phyloP scores from a whole-genome alignment of 2,113 vertebrate genomes.

The Oryzias celebensis region DNA sequence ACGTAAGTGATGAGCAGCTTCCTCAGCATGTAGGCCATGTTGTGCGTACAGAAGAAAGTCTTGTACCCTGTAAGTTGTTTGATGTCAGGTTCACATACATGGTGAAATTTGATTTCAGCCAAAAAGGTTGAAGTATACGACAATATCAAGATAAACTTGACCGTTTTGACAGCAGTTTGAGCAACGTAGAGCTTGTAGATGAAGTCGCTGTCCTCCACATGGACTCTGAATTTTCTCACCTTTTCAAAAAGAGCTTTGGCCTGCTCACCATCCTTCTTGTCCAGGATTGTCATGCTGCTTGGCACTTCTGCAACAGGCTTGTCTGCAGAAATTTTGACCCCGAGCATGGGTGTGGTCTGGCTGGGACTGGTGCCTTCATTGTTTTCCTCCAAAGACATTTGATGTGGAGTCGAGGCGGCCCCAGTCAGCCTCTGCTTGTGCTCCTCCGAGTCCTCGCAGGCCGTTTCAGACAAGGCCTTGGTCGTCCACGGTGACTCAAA shows the following conservation, averaged over 20 bases:
- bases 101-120: conserved; percentile 86
- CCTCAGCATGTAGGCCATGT: conserved; percentile 96
- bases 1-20: conserved; percentile 95
- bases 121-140: conserved; percentile 92
- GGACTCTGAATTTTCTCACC: conserved; percentile 90
- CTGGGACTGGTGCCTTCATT: conserved; percentile 84
- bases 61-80: conserved; percentile 89
- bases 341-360: conserved; percentile 88
- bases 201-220: conserved; percentile 94
- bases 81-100: conserved; percentile 83
- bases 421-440: conserved; percentile 92
- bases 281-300: conserved; percentile 92
- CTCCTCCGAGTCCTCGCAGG: conserved; percentile 94
- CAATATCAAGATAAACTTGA: conserved; percentile 94
- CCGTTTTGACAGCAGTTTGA: conserved; percentile 92
- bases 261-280: conserved; percentile 84
- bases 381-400: conserved; percentile 85
- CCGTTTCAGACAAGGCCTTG: conserved; percentile 94
- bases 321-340: conserved; percentile 89
- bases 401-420: conserved; percentile 82
- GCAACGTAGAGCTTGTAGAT: conserved; percentile 97
- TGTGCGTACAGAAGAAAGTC: conserved; percentile 90
- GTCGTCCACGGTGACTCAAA: conserved; percentile 99
- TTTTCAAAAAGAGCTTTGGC: conserved; percentile 91
- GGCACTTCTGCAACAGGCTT: conserved; percentile 88